Base-by-base conservation (phyloP, 1,140 invertebrate species). In the Nomia melanderi region DNA sequence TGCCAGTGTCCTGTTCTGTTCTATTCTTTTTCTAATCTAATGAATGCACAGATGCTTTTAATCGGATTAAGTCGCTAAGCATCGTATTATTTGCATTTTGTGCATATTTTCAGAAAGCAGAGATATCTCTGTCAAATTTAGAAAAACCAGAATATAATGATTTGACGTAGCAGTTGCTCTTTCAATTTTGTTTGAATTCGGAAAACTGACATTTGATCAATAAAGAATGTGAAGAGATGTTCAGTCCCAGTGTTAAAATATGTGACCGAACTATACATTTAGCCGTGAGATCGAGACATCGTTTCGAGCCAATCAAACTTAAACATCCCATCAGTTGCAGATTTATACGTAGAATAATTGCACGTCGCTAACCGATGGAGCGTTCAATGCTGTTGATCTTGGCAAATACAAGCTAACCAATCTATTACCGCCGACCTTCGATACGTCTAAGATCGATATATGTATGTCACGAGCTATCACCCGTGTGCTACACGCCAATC, bases 401-500 rank as follows among this genome's bases (percentile, higher is more conserved):
- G 65, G 23, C 41, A 39, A 59, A 39, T n/a, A 76, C 53, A 36
- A 53, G 41, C 65, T 20, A 60, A 53, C 36, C 64, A 69, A 44
- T 12, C 65, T 47, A 76, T 69, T 69, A 69, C 65, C 54, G 25
- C 2, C 65, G 74, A 76, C 31, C 54, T 76, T 70, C 41, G 74
- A 76, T 50, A 23, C 65, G 39, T 27, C 74, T 60, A 25, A 67
- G 65, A 76, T 70, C 74, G 65, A 76, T 76, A 60, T 31, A 41
- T 25, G 27, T 31, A 41, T 25, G 27, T 60, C 66, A 60, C 54
- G n/a, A n/a, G 39, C 27, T 47, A 69, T 57, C 29, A 14, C 23
- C n/a, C 29, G 25, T 1, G 17, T 56, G 23, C n/a, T 4, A 17
- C 17, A 31, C 25, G 20, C 25, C 54, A 23, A 75, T 53, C 11